A percentile compares a stretch with the other conserved stretches of the same genome.
These are phyloP conservation scores for Gopherus flavomarginatus DNA, from an alignment of 2,113 vertebrate genomes.

Conservation along the genomic window DNA sequence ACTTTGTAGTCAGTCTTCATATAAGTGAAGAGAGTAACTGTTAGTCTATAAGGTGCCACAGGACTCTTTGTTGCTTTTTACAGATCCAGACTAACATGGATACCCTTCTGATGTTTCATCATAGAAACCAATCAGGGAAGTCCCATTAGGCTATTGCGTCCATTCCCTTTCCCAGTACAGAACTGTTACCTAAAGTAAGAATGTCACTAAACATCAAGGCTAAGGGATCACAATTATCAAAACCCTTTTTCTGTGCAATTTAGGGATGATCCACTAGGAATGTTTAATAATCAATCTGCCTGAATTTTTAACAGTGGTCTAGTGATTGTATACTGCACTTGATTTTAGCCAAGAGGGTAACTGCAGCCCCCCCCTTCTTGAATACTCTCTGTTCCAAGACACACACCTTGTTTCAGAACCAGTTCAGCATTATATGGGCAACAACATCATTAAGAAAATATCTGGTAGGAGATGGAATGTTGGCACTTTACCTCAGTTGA, in stretches of 20 bases:
- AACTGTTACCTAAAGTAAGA: too few species aligned
- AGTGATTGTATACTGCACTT: neutral
- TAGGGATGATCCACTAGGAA: too few species aligned
- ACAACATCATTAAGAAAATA: neutral
- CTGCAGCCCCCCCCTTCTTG: neutral
- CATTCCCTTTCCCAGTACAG: too few species aligned
- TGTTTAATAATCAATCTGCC: too few species aligned
- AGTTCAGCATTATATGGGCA: neutral
- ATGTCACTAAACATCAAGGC: too few species aligned
- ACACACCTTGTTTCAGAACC: neutral
- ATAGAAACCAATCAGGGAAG: neutral
- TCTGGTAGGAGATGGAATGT: neutral
- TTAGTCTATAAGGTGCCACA: too few species aligned
- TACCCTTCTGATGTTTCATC: neutral
- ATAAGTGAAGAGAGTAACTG: neutral
- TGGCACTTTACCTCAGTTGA: neutral
- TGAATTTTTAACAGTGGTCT: neutral
- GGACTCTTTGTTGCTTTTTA: too few species aligned
- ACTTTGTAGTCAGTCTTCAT: neutral
- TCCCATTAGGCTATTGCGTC: neutral
- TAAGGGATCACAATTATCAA: too few species aligned
- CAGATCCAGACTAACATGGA: too few species aligned
- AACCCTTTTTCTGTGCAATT: too few species aligned
- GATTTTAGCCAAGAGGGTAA: neutral
- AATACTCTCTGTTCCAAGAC: neutral